Conservation (phyloP, 2,113 vertebrate species). For the Hydropotes inermis region DNA sequence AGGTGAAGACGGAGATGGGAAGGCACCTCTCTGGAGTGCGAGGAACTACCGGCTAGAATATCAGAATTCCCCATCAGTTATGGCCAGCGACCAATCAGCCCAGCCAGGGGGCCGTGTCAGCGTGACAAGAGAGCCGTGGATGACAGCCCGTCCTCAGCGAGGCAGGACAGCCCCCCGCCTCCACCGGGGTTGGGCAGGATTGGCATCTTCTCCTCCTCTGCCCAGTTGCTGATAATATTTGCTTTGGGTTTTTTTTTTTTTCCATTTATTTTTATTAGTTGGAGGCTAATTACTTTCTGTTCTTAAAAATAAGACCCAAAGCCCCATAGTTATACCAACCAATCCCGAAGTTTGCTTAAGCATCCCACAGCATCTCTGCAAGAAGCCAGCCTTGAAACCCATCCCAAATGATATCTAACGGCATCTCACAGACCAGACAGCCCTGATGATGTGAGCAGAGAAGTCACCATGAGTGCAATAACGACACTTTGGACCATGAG, state of each 20-base stretch:
- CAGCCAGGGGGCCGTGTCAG: slow-evolving; percentile 75
- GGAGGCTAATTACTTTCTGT: not conserved
- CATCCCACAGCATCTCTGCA: not conserved
- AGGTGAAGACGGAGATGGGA: slow-evolving; percentile 30
- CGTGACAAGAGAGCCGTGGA: slow-evolving; percentile 73
- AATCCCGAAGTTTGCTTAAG: not conserved
- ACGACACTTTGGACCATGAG: not conserved
- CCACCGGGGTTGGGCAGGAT: not conserved
- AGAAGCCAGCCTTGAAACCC: not conserved
- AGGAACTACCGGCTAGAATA: slow-evolving; percentile 74
- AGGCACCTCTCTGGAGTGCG: slow-evolving; percentile 74
- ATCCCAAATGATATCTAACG: not conserved
- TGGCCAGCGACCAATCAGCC: slow-evolving; percentile 84
- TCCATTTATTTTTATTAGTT: too few species aligned
- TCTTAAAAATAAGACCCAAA: not conserved
- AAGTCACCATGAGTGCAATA: not conserved
- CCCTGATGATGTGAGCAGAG: not conserved
- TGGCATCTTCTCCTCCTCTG: not conserved
- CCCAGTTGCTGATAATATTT: not conserved
- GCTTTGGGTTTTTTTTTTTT: not conserved
- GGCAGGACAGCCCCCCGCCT: not conserved
- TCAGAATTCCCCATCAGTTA: slow-evolving; percentile 83
- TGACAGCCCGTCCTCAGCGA: slow-evolving; percentile 42
- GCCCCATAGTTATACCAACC: not conserved
- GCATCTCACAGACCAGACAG: not conserved